Evolutionary conservation across 2,797 vertebrate species (phyloP).

Genomic region (Rallus crepitans): DNA sequence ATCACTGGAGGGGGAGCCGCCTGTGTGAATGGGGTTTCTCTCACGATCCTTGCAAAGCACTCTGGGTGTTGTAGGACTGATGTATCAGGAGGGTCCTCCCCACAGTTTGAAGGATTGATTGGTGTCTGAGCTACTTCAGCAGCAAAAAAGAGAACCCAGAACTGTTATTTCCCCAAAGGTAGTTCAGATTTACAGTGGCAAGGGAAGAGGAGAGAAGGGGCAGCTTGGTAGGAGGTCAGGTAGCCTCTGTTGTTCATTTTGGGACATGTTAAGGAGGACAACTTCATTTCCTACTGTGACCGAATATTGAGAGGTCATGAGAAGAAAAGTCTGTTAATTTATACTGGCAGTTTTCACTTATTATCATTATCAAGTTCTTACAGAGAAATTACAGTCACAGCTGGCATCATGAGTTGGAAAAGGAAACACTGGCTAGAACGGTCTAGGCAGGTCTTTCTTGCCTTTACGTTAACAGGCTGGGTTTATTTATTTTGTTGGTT

Average conservation of each 20-base stretch:
- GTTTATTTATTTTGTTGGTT: no score
- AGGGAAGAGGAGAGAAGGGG: neutral
- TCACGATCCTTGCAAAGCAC: neutral
- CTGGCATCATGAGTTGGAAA: neutral
- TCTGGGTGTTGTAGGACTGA: neutral
- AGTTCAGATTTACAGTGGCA: neutral
- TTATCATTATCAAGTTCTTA: neutral
- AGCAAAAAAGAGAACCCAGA: neutral
- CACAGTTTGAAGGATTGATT: neutral
- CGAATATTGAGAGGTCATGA: neutral
- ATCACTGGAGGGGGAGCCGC: neutral
- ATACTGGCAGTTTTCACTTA: neutral
- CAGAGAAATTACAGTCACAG: neutral
- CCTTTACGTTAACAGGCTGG: neutral
- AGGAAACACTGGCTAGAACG: neutral
- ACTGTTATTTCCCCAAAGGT: neutral
- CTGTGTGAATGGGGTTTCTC: neutral
- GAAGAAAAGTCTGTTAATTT: neutral
- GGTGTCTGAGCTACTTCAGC: neutral
- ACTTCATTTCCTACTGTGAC: neutral
- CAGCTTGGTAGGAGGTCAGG: neutral
- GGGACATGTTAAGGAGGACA: neutral
- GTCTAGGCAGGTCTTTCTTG: neutral
- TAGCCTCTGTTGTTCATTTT: neutral
- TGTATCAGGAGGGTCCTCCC: neutral